phyloP scores from a whole-genome alignment of 2,888 invertebrate genomes.

The Timema podura region DNA sequence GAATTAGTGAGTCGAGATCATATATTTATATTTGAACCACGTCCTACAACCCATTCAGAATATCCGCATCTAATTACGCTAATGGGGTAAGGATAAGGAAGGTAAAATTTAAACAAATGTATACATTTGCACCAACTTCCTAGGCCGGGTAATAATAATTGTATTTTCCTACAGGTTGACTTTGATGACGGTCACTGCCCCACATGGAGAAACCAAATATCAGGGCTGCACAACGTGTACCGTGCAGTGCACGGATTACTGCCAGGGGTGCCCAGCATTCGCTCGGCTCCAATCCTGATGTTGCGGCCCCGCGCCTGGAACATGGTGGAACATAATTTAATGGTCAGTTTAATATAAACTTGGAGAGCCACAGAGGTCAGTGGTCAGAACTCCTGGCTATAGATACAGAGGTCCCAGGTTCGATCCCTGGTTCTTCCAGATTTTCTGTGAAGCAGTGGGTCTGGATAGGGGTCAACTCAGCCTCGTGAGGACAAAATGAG shows the following conservation, averaged over 20 bases:
- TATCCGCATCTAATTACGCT: not conserved
- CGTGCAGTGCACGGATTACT: conserved; percentile 53
- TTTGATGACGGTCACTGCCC: conserved; percentile 73
- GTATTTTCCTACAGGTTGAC: conserved; percentile 45
- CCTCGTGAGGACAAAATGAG: no score
- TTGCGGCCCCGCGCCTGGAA: conserved; percentile 70
- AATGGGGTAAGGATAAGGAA: not conserved
- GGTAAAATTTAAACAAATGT: no score
- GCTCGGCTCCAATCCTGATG: conserved; percentile 58
- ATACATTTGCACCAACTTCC: no score
- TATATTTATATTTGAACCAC: no score
- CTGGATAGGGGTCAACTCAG: no score
- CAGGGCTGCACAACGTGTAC: conserved; percentile 58
- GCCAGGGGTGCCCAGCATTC: conserved; percentile 49
- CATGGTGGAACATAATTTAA: conserved; percentile 62
- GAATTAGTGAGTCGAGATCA: no score
- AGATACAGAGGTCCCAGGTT: no score
- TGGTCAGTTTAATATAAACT: conserved; percentile 42
- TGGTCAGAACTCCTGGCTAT: no score
- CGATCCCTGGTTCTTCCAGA: no score
- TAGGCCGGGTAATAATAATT: not conserved
- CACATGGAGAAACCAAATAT: conserved; percentile 64
- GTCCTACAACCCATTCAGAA: not conserved
- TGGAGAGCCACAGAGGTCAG: no score
- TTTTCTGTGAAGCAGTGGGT: no score